phyloP scores from a whole-genome alignment of 2,113 vertebrate species.

The Hystrix cristata region DNA sequence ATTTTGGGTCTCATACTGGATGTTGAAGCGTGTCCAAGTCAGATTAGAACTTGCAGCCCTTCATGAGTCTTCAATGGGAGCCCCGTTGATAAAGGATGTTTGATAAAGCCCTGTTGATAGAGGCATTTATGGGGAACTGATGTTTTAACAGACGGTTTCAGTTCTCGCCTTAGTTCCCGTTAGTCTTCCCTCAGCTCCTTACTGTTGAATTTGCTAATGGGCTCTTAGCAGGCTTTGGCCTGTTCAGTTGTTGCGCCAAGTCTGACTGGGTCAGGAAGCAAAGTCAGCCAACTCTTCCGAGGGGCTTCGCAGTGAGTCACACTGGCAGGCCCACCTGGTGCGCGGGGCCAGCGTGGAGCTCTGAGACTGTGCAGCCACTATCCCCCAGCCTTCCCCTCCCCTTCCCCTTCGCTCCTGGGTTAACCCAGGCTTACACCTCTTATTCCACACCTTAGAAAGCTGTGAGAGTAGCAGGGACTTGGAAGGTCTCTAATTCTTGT shows the following conservation, averaged over 20 bases:
- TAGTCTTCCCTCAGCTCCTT: not conserved
- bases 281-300: constrained; percentile 3
- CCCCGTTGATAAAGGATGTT: constrained; percentile 49
- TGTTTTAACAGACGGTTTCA: constrained; percentile 66
- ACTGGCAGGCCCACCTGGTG: not conserved
- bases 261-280: constrained; percentile 62
- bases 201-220: not conserved
- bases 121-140: constrained; percentile 50
- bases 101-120: constrained; percentile 1
- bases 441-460: not conserved
- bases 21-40: not conserved
- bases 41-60: constrained; percentile 18
- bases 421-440: not conserved
- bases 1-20: not conserved
- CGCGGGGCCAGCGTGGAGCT: not conserved
- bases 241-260: constrained; percentile 52
- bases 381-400: not conserved
- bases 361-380: not conserved
- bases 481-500: not conserved
- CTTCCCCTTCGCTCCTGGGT: not conserved
- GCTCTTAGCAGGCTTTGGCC: constrained; percentile 58
- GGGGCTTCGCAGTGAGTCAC: constrained; percentile 42
- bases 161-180: constrained; percentile 66
- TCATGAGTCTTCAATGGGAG: not conserved
- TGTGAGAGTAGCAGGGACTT: not conserved